Evolutionary conservation across 2,113 vertebrate genomes (phyloP), one percentile per base, ranked within the genome.

Genomic region (Nymphicus hollandicus): DNA sequence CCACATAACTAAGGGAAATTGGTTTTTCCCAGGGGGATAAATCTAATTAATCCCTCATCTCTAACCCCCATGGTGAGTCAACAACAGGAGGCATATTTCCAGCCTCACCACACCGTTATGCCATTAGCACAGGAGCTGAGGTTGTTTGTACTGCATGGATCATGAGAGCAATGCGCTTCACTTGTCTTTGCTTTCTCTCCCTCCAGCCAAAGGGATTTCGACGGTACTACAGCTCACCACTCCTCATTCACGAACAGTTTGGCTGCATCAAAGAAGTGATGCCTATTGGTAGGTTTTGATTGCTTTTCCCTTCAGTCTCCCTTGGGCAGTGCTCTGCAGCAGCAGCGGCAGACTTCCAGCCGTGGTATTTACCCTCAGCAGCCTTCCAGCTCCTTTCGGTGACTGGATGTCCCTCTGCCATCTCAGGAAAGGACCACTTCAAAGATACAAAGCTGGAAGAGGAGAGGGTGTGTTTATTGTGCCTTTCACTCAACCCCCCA

Each of bases 261-360:
- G 99, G 99, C 96, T 99, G 99, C 97, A 99, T 99, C 97, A 99
- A 99, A 96, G 99, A 99, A 98, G 99, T 99, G 77, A 99, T 99
- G 99, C 99, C 99, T 85, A 99, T 99, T 50, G 99, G 99, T 99
- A 97, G 99, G 99, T 98, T 83, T 74, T 46, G 35, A 64, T 82
- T 88, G 83, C 73, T 93, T 95, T 90, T 87, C 76, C 4, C 1
- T 93, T 95, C 77, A 58, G 52, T 92, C 61, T 93, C 84, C 55
- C 46, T 63, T 74, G 71, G 65, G 50, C 86, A 95, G 86, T 82
- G 66, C 70, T 95, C 78, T 91, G 94, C 84, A 81, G 35, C 77
- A 92, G 61, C 95, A 95, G 80, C 7, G 0, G 73, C 89, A 96
- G 85, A 70, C 31, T 96, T 83, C 83, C 86, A 88, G 65, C 72